Evolutionary conservation across 1,140 invertebrate genomes (phyloP), one percentile per base, ranked within the genome.

Genomic region (Drosophila persimilis): DNA sequence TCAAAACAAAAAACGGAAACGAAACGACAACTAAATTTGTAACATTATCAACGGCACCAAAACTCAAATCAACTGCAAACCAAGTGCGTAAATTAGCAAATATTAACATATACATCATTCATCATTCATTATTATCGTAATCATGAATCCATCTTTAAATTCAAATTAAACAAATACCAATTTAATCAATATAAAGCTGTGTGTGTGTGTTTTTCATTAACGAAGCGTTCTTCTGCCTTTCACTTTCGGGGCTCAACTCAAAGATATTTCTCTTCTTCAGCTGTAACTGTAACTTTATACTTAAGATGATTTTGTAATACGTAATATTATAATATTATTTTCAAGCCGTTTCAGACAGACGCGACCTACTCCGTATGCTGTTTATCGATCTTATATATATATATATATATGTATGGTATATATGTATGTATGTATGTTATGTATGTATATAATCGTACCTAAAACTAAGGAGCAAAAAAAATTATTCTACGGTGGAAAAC

Each of bases 181-280:
- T 79, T 83, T 84, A 73, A 75, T 73, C 60, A 79, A 77, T 83
- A 86, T 86, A 86, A 86, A 86, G 83, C 83, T 86, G 78, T 79
- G 72, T 79, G 72, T 80, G 72, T 80, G 72, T 80, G 31, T 39
- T 39, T 85, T 80, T 77, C 65, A 85, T 84, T 53, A 59, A 62
- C 57, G 41, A 39, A 39, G 13, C 35, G 3, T 13, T 39, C 35
- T 4, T 11, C 35, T 39, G 13, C 5, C 35, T 31, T 8, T 39
- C 56, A 70, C 48, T 57, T 59, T 59, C 60, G 52, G 50, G 20
- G 11, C 56, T 81, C 67, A 55, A 59, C 61, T 39, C 35, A 13
- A 66, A 66, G 5, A 9, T 59, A 59, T 31, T 52, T 22, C 5
- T 17, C 29, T 39, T 39, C 20, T 60, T 47, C 26, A 61, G 52